phyloP scores from a whole-genome alignment of 2,797 vertebrate genomes.

The Bothrops alternatus region DNA sequence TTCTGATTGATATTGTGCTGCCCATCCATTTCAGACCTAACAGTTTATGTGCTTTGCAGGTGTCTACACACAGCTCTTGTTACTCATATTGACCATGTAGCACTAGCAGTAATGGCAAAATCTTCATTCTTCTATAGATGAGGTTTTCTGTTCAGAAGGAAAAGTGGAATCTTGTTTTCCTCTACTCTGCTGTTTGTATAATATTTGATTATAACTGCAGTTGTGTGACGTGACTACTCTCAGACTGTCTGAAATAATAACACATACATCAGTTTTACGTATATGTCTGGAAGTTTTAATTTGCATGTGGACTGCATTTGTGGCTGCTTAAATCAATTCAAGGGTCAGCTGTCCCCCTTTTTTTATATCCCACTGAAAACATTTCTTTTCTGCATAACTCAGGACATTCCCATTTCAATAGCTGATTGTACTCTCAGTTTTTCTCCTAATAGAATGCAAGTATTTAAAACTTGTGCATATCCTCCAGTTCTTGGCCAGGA shows the following conservation, averaged over 20 bases:
- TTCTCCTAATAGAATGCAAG: neutral
- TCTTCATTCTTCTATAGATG: neutral
- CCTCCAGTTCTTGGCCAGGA: conserved; percentile 4
- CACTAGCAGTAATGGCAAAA: neutral
- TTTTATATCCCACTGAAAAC: neutral
- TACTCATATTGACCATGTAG: neutral
- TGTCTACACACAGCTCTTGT: neutral
- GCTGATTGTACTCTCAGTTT: neutral
- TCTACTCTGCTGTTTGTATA: neutral
- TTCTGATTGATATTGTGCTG: neutral
- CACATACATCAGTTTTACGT: neutral
- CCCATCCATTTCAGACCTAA: neutral
- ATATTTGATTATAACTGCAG: neutral
- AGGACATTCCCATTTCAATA: neutral
- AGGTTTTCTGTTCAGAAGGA: neutral
- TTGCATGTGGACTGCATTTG: neutral
- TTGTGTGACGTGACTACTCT: conserved; percentile 4
- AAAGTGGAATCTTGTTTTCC: neutral
- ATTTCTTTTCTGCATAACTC: neutral
- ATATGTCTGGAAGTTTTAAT: conserved; percentile 2
- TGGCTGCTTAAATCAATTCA: neutral
- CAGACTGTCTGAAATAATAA: conserved; percentile 3
- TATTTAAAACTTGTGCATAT: conserved; percentile 5
- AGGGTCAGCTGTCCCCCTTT: neutral
- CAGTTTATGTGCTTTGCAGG: neutral